Evolutionary conservation across 1,140 invertebrate species (phyloP).

Genomic region (Drosophila insularis): DNA sequence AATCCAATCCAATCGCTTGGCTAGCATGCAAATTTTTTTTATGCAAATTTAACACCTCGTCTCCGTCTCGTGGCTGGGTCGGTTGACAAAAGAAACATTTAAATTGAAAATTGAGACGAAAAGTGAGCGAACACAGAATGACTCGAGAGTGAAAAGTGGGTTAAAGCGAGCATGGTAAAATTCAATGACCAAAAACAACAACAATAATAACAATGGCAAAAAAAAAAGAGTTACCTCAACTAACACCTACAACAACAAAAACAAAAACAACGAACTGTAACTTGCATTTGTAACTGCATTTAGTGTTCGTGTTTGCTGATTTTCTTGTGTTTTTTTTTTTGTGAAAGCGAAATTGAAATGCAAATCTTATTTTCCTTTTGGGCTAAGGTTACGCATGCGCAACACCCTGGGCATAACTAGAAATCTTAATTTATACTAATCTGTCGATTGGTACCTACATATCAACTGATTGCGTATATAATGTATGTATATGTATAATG

Average conservation of each 20-base stretch:
- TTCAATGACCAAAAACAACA: conserved; percentile 29
- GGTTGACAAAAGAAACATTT: conserved; percentile 70
- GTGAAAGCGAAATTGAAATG: conserved; percentile 70
- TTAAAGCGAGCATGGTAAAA: conserved; percentile 73
- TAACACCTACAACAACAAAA: conserved; percentile 22
- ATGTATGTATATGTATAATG: background rate
- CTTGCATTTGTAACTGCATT: conserved; percentile 36
- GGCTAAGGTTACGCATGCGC: conserved; percentile 41
- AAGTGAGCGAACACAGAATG: conserved; percentile 41
- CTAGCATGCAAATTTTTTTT: conserved; percentile 78
- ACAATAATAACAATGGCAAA: conserved; percentile 21
- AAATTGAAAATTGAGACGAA: conserved; percentile 75
- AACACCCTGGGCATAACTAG: conserved; percentile 35
- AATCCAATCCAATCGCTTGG: conserved; percentile 61
- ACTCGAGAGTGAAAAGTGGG: conserved; percentile 64
- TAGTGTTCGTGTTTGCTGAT: background rate
- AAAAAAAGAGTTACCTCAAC: conserved; percentile 42
- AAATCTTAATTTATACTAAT: background rate
- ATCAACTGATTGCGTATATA: conserved; percentile 20
- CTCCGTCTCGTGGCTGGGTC: conserved; percentile 27
- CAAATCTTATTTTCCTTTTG: conserved; percentile 27
- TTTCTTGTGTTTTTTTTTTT: conserved; percentile 10
- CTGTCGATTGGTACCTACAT: conserved; percentile 64
- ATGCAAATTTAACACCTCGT: conserved; percentile 77
- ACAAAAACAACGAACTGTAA: background rate